Base-by-base conservation (phyloP, 2,888 invertebrate species). In the Hypolimnas misippus region DNA sequence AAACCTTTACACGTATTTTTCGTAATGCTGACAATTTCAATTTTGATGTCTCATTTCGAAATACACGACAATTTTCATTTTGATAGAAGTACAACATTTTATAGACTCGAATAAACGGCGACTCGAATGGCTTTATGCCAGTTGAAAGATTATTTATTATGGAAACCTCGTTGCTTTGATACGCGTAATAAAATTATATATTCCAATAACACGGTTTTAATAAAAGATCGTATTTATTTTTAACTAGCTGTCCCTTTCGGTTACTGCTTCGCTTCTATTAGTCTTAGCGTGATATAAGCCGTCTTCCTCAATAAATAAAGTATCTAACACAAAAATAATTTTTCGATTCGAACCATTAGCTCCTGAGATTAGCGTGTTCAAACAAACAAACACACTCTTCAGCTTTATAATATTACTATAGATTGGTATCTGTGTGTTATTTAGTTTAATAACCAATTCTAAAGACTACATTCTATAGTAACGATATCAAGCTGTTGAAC, bases 121-220 rank as follows among this genome's bases (percentile, higher is more conserved):
- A 60, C 8, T 51, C 19, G 10, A 52, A 49, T 63, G 55, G 51
- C 50, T 51, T 57, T 46, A 29, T 16, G 59, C 59, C 62, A 62
- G 50, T 57, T 56, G 53, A 46, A 53, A 44, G 35, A 59, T 59
- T 59, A 51, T 51, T 58, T 42, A 58, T 52, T 7, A 52, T 14
- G 50, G 17, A 35, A 57, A 29, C 29, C 40, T 12, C 16, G 35
- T 17, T 29, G 42, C 50, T 29, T 25, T 29, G 38, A 57, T 51
- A 42, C n/a, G 17, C 40, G 29, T 42, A 29, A 19, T 57, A 51
- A 57, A 57, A 57, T 57, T 51, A 57, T 57, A 17, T 35, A 38
- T 57, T 50, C 42, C 50, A 42, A 51, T 51, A 49, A 49, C 35
- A 29, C 50, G 38, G 46, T 44, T 33, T 35, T 14, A 44, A 51